phyloP scores from a whole-genome alignment of 2,113 vertebrate genomes.

The Cochlearius cochlearius region DNA sequence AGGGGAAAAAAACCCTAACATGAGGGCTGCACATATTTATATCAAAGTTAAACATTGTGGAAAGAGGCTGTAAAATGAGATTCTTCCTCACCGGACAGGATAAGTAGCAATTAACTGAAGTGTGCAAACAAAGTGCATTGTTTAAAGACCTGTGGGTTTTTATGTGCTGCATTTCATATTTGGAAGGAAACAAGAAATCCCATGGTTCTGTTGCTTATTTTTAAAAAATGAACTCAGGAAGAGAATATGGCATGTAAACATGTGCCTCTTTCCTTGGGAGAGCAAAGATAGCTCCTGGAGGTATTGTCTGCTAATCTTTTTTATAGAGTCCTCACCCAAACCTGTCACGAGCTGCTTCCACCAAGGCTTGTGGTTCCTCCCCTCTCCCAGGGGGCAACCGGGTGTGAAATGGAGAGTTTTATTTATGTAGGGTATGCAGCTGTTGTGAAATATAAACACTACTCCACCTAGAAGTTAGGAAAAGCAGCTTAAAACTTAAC shows the following conservation, averaged over 20 bases:
- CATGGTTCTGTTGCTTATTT: neutral
- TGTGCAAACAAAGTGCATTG: neutral
- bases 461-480: neutral
- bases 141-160: neutral
- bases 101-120: neutral
- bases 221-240: neutral
- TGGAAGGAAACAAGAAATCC: neutral
- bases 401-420: neutral
- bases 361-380: neutral
- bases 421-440: neutral
- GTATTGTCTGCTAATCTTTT: neutral
- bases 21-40: neutral
- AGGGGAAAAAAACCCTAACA: neutral
- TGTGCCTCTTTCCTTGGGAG: neutral
- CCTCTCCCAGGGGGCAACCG: neutral
- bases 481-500: neutral
- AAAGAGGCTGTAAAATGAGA: constrained; percentile 15
- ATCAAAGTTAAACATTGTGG: neutral
- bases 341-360: neutral
- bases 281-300: neutral
- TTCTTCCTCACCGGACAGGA: neutral
- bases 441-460: neutral
- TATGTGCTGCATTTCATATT: neutral
- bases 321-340: neutral
- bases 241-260: neutral